Base-by-base conservation (phyloP, 1,140 invertebrate species). In the Heterodera carotae region DNA sequence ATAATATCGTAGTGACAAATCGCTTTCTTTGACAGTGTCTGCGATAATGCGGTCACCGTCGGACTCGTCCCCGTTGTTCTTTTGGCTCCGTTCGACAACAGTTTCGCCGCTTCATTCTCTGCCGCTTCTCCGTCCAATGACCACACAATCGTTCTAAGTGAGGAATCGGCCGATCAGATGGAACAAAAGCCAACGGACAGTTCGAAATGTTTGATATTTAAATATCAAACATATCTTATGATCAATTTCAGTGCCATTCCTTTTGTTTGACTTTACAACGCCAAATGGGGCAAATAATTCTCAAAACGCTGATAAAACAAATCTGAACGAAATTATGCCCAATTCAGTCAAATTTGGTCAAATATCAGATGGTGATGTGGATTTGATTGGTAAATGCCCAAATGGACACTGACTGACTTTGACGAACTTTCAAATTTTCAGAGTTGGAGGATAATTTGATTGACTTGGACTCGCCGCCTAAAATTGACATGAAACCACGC, bases 21-120 rank as follows among this genome's bases (percentile, higher is more conserved):
- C 33, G 69, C 71, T 29, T 7, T 68, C 34, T 73, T 34, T 81
- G 76, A 67, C 25, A 81, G 80, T 78, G 29, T 77, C 6, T 81
- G 80, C 43, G 80, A 81, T 22, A 81, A 81, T 43, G 80, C 80
- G 1, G 80, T 81, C 22, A 22, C 25, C 8, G 53, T 36, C 18
- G 81, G 71, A 31, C 60, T 68, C 22, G 80, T 81, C 2, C 80
- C 80, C 33, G 8, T 77, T 25, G 59, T 68, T 27, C n/a, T 53
- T 39, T 68, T 81, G 64, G 36, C 33, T 34, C 80, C 80, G 36
- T 76, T 76, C 31, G 60, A 76, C 36, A 3, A 59, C 1, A 31
- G 18, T 48, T 59, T n/a, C 60, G 36, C 48, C 31, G 29, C 75
- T 56, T 25, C 75, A 27, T 53, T 69, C 18, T 12, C n/a, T 15